Base-by-base conservation (phyloP, 2,888 invertebrate genomes). In the Clistopyga incitator region DNA sequence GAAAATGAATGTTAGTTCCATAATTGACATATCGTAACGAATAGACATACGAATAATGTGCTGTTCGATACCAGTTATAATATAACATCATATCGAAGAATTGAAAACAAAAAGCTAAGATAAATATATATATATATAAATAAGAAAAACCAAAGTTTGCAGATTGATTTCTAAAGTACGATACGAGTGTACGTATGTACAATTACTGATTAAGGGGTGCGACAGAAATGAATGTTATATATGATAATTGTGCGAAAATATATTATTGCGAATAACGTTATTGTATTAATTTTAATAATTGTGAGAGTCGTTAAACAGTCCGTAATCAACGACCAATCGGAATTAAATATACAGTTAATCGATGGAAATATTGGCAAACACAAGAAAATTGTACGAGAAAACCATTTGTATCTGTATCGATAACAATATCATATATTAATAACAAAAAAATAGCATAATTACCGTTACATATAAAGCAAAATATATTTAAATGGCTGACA, bases 401-500 rank as follows among this genome's bases (percentile, higher is more conserved):
- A 59, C 34, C 34, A 67, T 71, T 54, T 61, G 65, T 77, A 72
- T 77, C 38, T 50, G 65, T 77, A 65, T 71, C 20, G 71, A 65
- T 81, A 59, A 72, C 38, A 11, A 64, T 79, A 74, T 29, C 59
- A 72, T 59, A 68, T 74, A 81, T 64, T 47, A 68, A 42, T 72
- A 54, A 72, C n/a, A 50, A 64, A 59, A 68, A 79, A 50, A 74
- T 80, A 83, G 68, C 72, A 11, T 68, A 45, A 77, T 38, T 78
- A 74, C 59, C 47, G 76, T 79, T 67, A 84, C 52, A 61, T 84
- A 65, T 77, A 74, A 78, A 68, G 38, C 65, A 77, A 81, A 77
- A 61, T 84, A 81, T 82, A 86, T 81, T 72, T 78, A 88, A 89
- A 90, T 90, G 90, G 91, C 90, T 90, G 88, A 88, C 87, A 88